Base-by-base conservation (phyloP, 1,140 invertebrate genomes). In the Neotoxoptera formosana region DNA sequence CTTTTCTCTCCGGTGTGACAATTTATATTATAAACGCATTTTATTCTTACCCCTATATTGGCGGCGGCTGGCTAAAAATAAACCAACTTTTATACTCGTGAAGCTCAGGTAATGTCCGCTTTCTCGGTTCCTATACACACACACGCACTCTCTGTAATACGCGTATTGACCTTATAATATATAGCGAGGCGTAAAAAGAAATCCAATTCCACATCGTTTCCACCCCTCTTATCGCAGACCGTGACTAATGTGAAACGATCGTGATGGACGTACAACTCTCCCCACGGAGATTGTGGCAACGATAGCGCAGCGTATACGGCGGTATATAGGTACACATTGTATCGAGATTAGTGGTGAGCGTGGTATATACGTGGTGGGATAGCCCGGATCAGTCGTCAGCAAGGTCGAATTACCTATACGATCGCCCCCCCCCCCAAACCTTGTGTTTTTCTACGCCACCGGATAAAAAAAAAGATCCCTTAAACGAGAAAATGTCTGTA, bases 181-280 rank as follows among this genome's bases (percentile, higher is more conserved):
- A 41, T 41, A 36, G 48, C 88, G 88, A 89, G 48, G 51, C 53
- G 30, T 91, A 91, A 91, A 91, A 91, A 47, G 20, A 76, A 91
- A 91, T 91, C 36, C 90, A 30, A 41, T 90, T 56, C 11, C 53
- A 53, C 30, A 17, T n/a, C 90, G 1, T 34, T 60, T 90, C 56
- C 47, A 53, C 41, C 56, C 45, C 47, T 76, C 67, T 48, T 91
- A 91, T 83, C 91, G 25, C 11, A 4, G 48, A 84, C 91, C 91
- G 91, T 93, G 91, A 93, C 81, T 93, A 93, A 86, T 93, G 81
- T 93, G 48, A 93, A 93, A 93, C 91, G 91, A 86, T 93, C 51
- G 48, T 93, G 91, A 92, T 84, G 47, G 91, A 92, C 91, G 76
- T 23, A 11, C 14, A 20, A 20, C 48, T 51, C 91, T 21, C 91